phyloP scores from a whole-genome alignment of 1,140 invertebrate species.

The Drosophila persimilis region DNA sequence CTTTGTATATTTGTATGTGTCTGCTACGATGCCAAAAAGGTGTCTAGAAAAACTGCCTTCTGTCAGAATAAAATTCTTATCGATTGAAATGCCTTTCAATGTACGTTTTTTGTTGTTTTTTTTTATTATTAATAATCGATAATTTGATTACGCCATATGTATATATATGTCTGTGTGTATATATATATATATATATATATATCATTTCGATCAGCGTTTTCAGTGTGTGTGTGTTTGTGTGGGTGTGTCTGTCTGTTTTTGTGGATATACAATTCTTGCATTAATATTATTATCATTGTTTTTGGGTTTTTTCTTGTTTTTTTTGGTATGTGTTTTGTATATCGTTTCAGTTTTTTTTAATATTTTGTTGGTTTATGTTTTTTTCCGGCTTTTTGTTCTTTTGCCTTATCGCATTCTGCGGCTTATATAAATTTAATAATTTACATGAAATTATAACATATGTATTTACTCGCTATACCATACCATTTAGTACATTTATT shows the following conservation, averaged over 20 bases:
- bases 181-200: constrained; percentile 62
- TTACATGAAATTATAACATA: constrained; percentile 73
- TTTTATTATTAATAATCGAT: constrained; percentile 75
- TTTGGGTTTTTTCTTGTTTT: constrained; percentile 14
- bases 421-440: constrained; percentile 58
- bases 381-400: constrained; percentile 11
- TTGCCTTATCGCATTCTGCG: constrained; percentile 20
- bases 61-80: too few species aligned
- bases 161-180: constrained; percentile 29
- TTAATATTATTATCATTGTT: constrained; percentile 55
- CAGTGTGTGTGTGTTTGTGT: constrained; percentile 1
- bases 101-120: constrained; percentile 16
- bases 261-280: constrained; percentile 16
- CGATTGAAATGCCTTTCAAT: too few species aligned
- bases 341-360: constrained; percentile 15
- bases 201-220: constrained; percentile 67
- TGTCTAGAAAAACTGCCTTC: too few species aligned
- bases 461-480: constrained; percentile 56
- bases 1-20: too few species aligned
- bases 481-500: constrained; percentile 65
- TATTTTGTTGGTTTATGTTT: constrained; percentile 4
- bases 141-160: constrained; percentile 77
- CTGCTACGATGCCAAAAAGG: too few species aligned
- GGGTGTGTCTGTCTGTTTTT: not conserved
- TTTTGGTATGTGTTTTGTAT: constrained; percentile 40